Base-by-base conservation (phyloP, 1,140 invertebrate genomes). In the Dinoponera quadriceps region DNA sequence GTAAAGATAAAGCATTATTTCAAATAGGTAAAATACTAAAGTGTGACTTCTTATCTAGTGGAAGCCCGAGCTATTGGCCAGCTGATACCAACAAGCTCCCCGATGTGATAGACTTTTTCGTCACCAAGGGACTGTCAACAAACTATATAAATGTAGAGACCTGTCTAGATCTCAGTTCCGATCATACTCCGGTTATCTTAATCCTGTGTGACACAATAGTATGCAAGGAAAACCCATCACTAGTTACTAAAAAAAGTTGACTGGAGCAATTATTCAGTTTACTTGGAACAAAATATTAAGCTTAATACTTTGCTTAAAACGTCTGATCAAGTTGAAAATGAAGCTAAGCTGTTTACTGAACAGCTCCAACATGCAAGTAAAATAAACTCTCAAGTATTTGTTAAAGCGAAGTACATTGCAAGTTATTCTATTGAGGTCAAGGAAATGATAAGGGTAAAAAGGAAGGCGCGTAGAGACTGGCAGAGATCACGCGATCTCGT, bases 1-100 rank as follows among this genome's bases (percentile, higher is more conserved):
- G 44, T 0, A 85, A 82, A 77, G 90, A 83, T 9, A 74, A 83
- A 66, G 75, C 86, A 69, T 87, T 91, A 11, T 55, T 85, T 5
- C 82, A 63, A 73, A 62, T 85, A 7, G 82, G 88, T 1, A 55
- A 74, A 29, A 9, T 22, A 5, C 57, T 83, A 55, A 44, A 63
- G 2, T 66, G 66, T 11, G 27, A 48, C 11, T 62, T 48, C 14
- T n/a, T 87, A 0, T 91, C 90, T 33, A n/a, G n/a, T n/a, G n/a
- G n/a, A n/a, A n/a, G n/a, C n/a, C n/a, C n/a, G n/a, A n/a, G n/a
- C n/a, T n/a, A n/a, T n/a, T n/a, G n/a, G n/a, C n/a, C n/a, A n/a
- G n/a, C n/a, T n/a, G n/a, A n/a, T n/a, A n/a, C n/a, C n/a, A n/a
- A n/a, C n/a, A n/a, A n/a, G n/a, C n/a, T n/a, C n/a, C n/a, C n/a